Evolutionary conservation across 2,888 invertebrate genomes (phyloP).

Genomic region (Caenorhabditis virilis): DNA sequence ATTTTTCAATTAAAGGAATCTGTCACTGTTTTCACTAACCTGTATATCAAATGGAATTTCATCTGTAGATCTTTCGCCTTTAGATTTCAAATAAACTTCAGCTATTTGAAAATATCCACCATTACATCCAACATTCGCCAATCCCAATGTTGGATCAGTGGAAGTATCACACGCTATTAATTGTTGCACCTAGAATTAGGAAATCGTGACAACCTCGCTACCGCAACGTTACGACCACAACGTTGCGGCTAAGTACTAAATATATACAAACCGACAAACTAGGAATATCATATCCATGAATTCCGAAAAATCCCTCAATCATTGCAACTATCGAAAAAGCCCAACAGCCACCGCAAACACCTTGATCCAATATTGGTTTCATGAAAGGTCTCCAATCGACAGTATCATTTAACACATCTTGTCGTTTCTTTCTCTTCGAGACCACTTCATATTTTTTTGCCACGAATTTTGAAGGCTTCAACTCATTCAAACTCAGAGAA

Average conservation of each 20-base stretch:
- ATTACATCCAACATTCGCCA: constrained; percentile 77
- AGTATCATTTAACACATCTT: constrained; percentile 3
- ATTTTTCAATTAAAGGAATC: constrained; percentile 3
- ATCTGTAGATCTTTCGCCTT: constrained; percentile 6
- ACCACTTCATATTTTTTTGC: background rate
- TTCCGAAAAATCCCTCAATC: constrained; percentile 38
- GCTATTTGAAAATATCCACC: constrained; percentile 78
- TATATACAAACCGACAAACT: constrained; percentile 10
- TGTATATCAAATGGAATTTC: constrained; percentile 35
- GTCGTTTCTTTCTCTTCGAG: constrained; percentile 6
- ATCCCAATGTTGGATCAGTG: constrained; percentile 18
- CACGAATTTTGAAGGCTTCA: constrained; percentile 4
- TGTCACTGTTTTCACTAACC: constrained; percentile 1
- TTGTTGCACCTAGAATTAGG: constrained; percentile 30
- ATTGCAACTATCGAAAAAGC: constrained; percentile 76
- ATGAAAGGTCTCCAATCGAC: constrained; percentile 78
- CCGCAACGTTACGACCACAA: background rate
- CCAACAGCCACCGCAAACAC: constrained; percentile 87
- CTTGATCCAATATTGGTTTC: constrained; percentile 74
- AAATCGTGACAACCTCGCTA: background rate
- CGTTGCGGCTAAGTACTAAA: background rate
- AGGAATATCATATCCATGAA: constrained; percentile 9
- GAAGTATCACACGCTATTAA: constrained; percentile 38
- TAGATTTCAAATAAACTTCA: constrained; percentile 22
- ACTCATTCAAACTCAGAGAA: constrained; percentile 5